A percentile compares a stretch with the other conserved stretches of the same genome.
These are phyloP conservation scores for Chloroceryle aenea DNA, from an alignment of 2,113 vertebrate species.

Conservation along the genomic window DNA sequence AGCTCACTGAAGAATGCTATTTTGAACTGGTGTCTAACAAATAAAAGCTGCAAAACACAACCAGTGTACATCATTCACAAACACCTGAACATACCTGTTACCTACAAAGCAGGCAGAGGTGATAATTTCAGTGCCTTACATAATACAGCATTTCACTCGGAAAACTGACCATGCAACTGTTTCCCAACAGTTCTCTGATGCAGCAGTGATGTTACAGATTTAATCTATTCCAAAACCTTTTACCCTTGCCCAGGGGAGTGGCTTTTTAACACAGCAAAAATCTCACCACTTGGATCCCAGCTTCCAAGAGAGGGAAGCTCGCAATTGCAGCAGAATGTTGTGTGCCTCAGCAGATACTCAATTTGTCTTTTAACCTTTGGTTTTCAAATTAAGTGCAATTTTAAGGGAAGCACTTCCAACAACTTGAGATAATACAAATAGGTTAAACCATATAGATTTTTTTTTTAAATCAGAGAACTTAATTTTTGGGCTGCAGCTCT, in stretches of 20 bases:
- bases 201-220: background rate
- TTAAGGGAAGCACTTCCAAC: background rate
- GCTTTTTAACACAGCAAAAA: background rate
- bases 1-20: conserved; percentile 98
- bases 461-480: background rate
- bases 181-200: background rate
- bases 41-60: conserved; percentile 88
- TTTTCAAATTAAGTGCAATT: background rate
- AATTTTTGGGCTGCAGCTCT: background rate
- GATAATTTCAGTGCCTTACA: background rate
- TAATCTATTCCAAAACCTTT: background rate
- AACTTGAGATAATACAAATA: background rate
- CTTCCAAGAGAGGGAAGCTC: background rate
- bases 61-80: background rate
- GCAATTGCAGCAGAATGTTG: accelerated
- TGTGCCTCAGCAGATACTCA: background rate
- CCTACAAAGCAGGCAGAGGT: background rate
- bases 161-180: background rate
- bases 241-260: background rate
- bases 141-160: background rate
- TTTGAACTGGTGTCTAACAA: conserved; percentile 99
- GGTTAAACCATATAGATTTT: background rate
- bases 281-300: background rate
- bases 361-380: too few species aligned
- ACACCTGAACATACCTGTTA: background rate